Evolutionary conservation across 37 sponge, comb jelly and placozoan species (phyloP).

Genomic region (Diacarnus erythraeanus): DNA sequence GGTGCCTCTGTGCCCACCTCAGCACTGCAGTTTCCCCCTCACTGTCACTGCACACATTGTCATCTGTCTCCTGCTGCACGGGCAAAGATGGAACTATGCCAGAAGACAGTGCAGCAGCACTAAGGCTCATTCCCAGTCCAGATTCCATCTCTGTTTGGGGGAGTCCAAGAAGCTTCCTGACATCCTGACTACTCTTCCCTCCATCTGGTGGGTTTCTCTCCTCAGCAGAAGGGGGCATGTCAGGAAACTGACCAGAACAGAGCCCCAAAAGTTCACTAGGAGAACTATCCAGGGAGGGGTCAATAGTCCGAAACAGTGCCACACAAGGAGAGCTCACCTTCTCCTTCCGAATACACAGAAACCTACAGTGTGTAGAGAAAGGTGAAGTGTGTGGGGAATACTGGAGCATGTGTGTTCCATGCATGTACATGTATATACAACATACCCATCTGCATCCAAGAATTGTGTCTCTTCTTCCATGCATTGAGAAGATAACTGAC

Average conservation of each 20-base stretch:
- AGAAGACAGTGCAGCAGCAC: conserved; percentile 53
- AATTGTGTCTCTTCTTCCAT: conserved; percentile 70
- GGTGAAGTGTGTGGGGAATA: no score
- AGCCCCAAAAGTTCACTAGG: conserved; percentile 33
- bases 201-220: conserved; percentile 8
- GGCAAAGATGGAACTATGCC: conserved; percentile 46
- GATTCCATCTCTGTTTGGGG: background rate
- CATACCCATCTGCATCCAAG: conserved; percentile 77
- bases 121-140: background rate
- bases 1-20: conserved; percentile 54
- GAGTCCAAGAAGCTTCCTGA: conserved; percentile 46
- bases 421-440: background rate
- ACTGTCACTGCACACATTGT: background rate
- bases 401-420: no score
- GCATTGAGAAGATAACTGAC: no score
- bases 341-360: conserved; percentile 49
- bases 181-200: conserved; percentile 35
- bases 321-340: conserved; percentile 1
- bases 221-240: background rate
- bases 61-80: background rate
- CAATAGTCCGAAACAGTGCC: background rate
- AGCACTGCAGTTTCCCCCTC: conserved; percentile 29
- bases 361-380: no score
- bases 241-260: conserved; percentile 53
- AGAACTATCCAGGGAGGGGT: background rate